Conservation (phyloP, 2,888 invertebrate genomes). For the Eupithecia inturbata region DNA sequence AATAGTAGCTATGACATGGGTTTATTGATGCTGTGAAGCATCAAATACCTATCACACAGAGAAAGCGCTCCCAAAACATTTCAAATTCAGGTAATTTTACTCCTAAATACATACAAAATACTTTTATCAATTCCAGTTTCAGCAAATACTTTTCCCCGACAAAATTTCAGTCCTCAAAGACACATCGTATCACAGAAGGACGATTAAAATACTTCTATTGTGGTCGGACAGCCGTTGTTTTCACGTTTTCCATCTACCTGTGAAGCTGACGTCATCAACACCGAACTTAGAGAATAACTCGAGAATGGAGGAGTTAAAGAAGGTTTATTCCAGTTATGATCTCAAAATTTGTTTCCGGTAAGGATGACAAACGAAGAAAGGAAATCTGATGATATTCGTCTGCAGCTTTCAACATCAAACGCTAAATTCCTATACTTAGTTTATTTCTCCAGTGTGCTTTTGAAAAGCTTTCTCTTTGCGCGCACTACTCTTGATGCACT, state of each 20-base stretch:
- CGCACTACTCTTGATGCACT: not conserved
- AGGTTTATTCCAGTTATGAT: no score
- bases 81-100: not conserved
- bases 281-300: constrained; percentile 20
- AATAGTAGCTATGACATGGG: no score
- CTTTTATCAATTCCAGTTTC: not conserved
- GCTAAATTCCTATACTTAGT: not conserved
- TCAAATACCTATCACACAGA: no score
- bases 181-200: constrained; percentile 37
- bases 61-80: no score
- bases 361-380: no score
- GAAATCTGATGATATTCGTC: no score
- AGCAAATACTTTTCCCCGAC: constrained; percentile 19
- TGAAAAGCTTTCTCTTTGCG: not conserved
- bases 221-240: constrained; percentile 61
- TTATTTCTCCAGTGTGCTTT: not conserved
- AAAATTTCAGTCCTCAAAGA: constrained; percentile 21
- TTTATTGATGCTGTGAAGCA: not conserved
- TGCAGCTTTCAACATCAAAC: not conserved
- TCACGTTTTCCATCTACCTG: constrained; percentile 43
- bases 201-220: constrained; percentile 66
- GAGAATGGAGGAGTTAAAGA: no score
- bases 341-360: no score
- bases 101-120: not conserved
- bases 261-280: constrained; percentile 48